Conservation (phyloP, 2,113 vertebrate species). For the Daphoenositta chrysoptera region DNA sequence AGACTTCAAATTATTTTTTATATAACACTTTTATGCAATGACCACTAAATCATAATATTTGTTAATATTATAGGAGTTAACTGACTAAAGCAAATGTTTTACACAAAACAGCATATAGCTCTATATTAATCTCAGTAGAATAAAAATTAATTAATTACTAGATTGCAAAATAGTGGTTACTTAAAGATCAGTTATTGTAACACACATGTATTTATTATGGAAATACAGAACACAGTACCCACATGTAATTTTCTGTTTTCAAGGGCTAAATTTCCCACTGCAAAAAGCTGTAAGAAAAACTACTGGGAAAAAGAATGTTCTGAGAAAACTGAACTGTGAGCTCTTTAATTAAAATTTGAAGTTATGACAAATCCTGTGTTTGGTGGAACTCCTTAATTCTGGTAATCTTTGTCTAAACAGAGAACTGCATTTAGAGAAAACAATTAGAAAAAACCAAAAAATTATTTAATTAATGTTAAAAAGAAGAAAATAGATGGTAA, state of each 20-base stretch:
- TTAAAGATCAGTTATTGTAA: background rate
- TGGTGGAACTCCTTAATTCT: background rate
- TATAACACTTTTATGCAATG: background rate
- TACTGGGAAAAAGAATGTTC: background rate
- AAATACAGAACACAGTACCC: background rate
- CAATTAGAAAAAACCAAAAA: background rate
- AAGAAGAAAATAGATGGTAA: background rate
- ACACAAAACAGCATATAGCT: background rate
- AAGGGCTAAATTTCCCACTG: background rate
- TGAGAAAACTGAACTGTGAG: background rate
- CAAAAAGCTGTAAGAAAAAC: background rate
- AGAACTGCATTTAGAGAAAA: background rate
- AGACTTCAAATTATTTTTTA: background rate
- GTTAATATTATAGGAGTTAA: background rate
- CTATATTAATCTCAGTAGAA: background rate
- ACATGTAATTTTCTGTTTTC: background rate
- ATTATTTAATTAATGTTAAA: background rate
- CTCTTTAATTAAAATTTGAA: background rate
- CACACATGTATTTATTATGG: background rate
- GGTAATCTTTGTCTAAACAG: background rate
- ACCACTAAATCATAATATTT: background rate
- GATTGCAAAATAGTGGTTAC: background rate
- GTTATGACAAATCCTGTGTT: background rate
- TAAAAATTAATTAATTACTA: background rate
- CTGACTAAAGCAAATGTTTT: background rate